A percentile compares a stretch with the other conserved stretches of the same genome.
Conservation (phyloP, 2,888 invertebrate species). For the Ditylenchus weischeri region DNA sequence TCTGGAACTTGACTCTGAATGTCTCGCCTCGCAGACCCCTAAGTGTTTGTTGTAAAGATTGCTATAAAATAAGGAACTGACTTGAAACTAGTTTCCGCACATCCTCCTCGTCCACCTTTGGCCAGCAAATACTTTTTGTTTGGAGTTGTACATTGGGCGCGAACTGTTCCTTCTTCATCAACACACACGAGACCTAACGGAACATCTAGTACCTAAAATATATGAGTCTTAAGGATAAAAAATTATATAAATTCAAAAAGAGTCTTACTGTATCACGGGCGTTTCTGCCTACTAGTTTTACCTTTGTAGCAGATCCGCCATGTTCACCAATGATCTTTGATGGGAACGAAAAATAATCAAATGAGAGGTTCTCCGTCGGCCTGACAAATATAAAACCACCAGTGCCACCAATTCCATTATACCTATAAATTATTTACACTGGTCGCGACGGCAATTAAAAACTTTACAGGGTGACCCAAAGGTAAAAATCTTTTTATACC, state of each 20-base stretch:
- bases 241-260: background rate
- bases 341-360: conserved; percentile 32
- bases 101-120: conserved; percentile 48
- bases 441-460: too few relatives aligned
- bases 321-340: conserved; percentile 26
- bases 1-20: conserved; percentile 5
- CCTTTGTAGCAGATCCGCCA: conserved; percentile 25
- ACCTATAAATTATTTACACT: conserved; percentile 31
- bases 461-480: too few relatives aligned
- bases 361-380: conserved; percentile 39
- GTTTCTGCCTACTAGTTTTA: conserved; percentile 32
- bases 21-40: conserved; percentile 20
- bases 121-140: conserved; percentile 41
- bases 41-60: background rate
- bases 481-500: too few relatives aligned
- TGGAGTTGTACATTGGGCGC: too few relatives aligned
- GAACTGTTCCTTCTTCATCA: conserved; percentile 21
- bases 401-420: conserved; percentile 52
- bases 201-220: conserved; percentile 38
- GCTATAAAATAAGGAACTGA: conserved; percentile 17
- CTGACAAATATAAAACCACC: conserved; percentile 49
- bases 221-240: background rate
- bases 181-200: conserved; percentile 54
- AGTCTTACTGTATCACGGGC: conserved; percentile 24
- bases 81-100: conserved; percentile 38